A percentile compares a stretch with the other conserved stretches of the same genome.
Evolutionary conservation across 2,888 invertebrate genomes (phyloP).

Genomic region (Ennomos fuscantarius): DNA sequence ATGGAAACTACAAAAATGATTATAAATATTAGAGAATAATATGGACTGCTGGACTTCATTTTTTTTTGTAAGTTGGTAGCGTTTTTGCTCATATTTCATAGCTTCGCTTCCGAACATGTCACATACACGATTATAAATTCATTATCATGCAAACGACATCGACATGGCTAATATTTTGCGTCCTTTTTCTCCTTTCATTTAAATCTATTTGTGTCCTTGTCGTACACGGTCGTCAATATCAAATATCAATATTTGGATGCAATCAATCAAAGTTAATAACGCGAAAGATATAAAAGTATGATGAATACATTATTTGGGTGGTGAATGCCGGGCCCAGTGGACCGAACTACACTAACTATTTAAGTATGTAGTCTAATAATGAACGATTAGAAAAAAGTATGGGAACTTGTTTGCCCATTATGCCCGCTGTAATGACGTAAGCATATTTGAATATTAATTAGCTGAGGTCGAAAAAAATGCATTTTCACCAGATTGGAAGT

Average conservation of each 20-base stretch:
- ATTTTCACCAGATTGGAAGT: slow-evolving; percentile 5
- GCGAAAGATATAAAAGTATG: slow-evolving; percentile 83
- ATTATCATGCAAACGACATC: slow-evolving; percentile 59
- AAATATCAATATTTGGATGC: slow-evolving; percentile 83
- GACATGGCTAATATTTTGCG: slow-evolving; percentile 43
- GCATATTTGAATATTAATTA: slow-evolving; percentile 74
- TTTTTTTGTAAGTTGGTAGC: neutral
- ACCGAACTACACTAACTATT: slow-evolving; percentile 49
- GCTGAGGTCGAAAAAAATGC: slow-evolving; percentile 45
- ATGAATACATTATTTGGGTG: slow-evolving; percentile 78
- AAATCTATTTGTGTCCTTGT: slow-evolving; percentile 49
- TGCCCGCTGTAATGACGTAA: slow-evolving; percentile 75
- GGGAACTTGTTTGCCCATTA: slow-evolving; percentile 64
- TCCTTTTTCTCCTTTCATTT: slow-evolving; percentile 43
- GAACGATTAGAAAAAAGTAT: slow-evolving; percentile 73
- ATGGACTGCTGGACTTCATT: too few relatives aligned
- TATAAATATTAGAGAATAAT: too few relatives aligned
- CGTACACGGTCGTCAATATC: slow-evolving; percentile 62
- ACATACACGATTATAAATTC: slow-evolving; percentile 54
- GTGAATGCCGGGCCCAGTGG: slow-evolving; percentile 62
- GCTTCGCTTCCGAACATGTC: slow-evolving; percentile 59
- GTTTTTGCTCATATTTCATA: slow-evolving; percentile 38
- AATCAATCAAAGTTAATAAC: slow-evolving; percentile 84
- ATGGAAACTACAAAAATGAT: too few relatives aligned
- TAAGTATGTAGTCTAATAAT: slow-evolving; percentile 59